These are phyloP conservation scores for Chiloscyllium plagiosum DNA, from an alignment of 2,113 vertebrate genomes.

Conservation along the genomic window DNA sequence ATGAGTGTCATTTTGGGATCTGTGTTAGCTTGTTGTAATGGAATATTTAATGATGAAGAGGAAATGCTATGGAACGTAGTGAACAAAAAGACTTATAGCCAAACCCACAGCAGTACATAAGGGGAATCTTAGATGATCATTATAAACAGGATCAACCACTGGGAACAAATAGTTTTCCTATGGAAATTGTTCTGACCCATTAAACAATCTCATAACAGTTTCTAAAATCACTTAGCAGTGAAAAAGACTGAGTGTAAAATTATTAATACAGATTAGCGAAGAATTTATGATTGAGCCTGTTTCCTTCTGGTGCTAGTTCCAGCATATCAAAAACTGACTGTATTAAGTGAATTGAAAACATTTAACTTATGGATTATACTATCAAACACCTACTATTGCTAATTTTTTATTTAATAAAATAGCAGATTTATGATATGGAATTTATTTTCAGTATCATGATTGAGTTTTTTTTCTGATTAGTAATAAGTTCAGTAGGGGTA, in stretches of 20 bases:
- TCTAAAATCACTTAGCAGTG: neutral
- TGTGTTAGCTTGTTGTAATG: neutral
- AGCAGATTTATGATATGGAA: neutral
- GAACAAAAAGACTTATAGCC: neutral
- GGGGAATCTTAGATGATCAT: neutral
- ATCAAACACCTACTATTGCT: neutral
- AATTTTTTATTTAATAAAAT: neutral
- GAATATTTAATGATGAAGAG: neutral
- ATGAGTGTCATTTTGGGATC: neutral
- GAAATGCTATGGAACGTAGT: conserved; percentile 1
- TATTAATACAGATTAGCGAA: neutral
- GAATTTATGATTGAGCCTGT: neutral
- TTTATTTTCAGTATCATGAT: neutral
- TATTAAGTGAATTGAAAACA: neutral
- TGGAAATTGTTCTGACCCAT: neutral
- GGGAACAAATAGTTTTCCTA: neutral
- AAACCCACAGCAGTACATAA: neutral
- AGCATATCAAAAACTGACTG: neutral
- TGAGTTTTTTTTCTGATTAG: neutral
- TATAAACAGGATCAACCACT: neutral
- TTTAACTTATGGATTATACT: neutral
- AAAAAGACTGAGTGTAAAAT: neutral
- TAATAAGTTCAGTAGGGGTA: neutral
- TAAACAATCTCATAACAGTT: neutral
- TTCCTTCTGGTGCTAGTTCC: neutral